Base-by-base conservation (phyloP, 1,140 invertebrate species). In the Cydia fagiglandana region DNA sequence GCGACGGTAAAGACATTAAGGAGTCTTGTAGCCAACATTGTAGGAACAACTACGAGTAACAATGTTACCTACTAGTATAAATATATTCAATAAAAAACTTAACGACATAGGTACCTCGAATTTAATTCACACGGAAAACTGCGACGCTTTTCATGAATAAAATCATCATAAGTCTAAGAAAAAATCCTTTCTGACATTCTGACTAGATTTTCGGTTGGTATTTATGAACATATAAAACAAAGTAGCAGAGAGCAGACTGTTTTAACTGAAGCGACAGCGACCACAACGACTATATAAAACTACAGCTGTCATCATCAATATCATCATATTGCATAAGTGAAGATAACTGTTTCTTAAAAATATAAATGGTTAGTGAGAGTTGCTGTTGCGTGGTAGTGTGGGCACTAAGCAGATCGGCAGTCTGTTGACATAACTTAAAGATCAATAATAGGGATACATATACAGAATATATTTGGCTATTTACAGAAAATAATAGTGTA, bases 1-100 rank as follows among this genome's bases (percentile, higher is more conserved):
- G 66, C 17, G 66, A 41, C 45, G 17, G n/a, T 13, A 70, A 70
- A 70, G 6, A 70, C 66, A 7, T 70, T 70, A 70, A 70, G 34
- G 15, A 9, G 66, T n/a, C 66, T 68, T 70, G 34, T 12, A 17
- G 30, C 34, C 34, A 41, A 70, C 34, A 70, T 17, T 70, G 66
- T 70, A 70, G 5, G 15, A 17, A 7, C 66, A 70, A 45, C 20
- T n/a, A n/a, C 15, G n/a, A 17, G n/a, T n/a, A 38, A 70, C 34
- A 41, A 45, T 6, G 66, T 41, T 17, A 61, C 12, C 28, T 4
- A 34, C 28, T 9, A 5, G 24, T 38, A 70, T 4, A 70, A 17
- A 70, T 17, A 70, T 17, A n/a, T 20, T 45, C 38, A 70, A 70
- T 38, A 70, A 70, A 20, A 10, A 17, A 20, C 13, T 20, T 61